phyloP scores from a whole-genome alignment of 1,140 invertebrate genomes.

The Halesus radiatus region DNA sequence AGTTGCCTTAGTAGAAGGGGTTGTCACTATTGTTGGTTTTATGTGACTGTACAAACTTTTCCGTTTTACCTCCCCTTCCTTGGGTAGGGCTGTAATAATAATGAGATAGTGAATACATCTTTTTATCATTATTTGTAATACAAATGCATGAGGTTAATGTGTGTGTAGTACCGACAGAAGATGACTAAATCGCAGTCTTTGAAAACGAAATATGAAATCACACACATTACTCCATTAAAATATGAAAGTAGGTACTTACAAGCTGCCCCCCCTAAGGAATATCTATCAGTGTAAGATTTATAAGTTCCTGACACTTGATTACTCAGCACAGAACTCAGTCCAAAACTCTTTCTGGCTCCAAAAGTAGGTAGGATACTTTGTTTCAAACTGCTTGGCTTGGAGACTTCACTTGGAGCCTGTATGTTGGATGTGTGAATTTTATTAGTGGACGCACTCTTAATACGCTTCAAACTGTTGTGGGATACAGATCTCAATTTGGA shows the following conservation, averaged over 20 bases:
- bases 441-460: slow-evolving; percentile 33
- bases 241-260: background rate
- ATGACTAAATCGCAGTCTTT: too few species aligned
- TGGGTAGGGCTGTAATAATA: too few species aligned
- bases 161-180: too few species aligned
- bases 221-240: too few species aligned
- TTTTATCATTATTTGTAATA: too few species aligned
- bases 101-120: too few species aligned
- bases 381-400: slow-evolving; percentile 25
- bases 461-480: slow-evolving; percentile 11
- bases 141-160: too few species aligned
- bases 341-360: slow-evolving; percentile 37
- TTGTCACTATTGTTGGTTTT: too few species aligned
- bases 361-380: slow-evolving; percentile 43
- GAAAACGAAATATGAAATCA: too few species aligned
- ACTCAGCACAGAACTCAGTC: slow-evolving; percentile 32
- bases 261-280: slow-evolving; percentile 14
- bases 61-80: too few species aligned
- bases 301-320: slow-evolving; percentile 45
- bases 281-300: slow-evolving; percentile 43
- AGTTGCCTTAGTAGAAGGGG: too few species aligned
- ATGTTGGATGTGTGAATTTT: slow-evolving; percentile 9
- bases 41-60: too few species aligned
- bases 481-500: background rate
- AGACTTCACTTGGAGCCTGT: slow-evolving; percentile 19